Evolutionary conservation across 2,113 vertebrate genomes (phyloP), one percentile per base, ranked within the genome.

Genomic region (Tragelaphus strepsiceros): DNA sequence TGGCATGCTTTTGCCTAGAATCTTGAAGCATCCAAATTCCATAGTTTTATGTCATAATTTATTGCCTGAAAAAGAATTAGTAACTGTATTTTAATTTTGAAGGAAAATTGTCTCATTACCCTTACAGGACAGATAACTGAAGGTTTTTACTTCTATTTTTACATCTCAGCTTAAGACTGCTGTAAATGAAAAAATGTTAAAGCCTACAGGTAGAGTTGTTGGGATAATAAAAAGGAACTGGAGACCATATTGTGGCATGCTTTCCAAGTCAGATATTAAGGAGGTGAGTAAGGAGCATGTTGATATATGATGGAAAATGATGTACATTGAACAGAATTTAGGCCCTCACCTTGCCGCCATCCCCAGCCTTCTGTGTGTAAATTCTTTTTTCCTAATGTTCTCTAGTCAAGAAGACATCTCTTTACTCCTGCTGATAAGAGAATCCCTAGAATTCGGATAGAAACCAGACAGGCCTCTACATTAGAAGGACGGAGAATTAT

Each of bases 161-260:
- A 97, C 96, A 84, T 91, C 51, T 56, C 94, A 99, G 99, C 92
- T 99, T 97, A 99, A 98, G 97, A 93, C 96, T 91, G 89, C 98
- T 7, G 51, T 97, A 96, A 98, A 61, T 16, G 99, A 99, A 28
- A 99, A 98, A 16, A 98, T 98, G 98, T 97, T 98, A 96, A 99
- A 99, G 94, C 99, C 99, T 74, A 99, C 99, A 0, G 99, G 99
- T 32, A 99, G 98, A 98, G 98, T 99, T 0, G 99, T 99, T 92
- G 99, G 99, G 71, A 99, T 99, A 97, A 99, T 99, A 97, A 99
- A 99, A 98, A 99, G 99, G 90, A 99, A 99, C 98, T 99, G 99
- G 99, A 99, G 99, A 94, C 99, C 99, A 0, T 99, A 99, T 96
- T 99, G 99, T 97, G 99, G 99, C 93, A 99, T 99, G 99, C 99